phyloP scores from a whole-genome alignment of 1,140 invertebrate species.

The Asbolus verrucosus region DNA sequence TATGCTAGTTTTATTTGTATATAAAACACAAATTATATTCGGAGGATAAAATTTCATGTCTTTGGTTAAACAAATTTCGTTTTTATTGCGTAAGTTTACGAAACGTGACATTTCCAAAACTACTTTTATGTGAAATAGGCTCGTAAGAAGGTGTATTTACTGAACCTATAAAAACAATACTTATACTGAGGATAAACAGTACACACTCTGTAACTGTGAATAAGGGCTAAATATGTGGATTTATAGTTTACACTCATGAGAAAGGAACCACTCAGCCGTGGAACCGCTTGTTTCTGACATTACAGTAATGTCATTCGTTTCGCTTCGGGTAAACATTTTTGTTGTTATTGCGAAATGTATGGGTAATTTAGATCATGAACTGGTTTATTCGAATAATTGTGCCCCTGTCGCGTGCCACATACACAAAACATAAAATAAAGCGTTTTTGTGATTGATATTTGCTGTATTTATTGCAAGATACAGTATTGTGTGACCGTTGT shows the following conservation, averaged over 20 bases:
- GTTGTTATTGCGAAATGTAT: constrained; percentile 4
- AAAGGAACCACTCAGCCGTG: constrained; percentile 12
- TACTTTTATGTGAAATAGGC: too few species aligned
- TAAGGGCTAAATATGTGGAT: constrained; percentile 4
- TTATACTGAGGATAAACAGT: neutral
- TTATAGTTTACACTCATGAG: constrained; percentile 14
- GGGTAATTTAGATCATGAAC: constrained; percentile 14
- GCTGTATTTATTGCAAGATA: too few species aligned
- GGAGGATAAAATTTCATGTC: too few species aligned
- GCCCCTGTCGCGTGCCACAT: neutral
- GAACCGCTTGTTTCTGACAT: constrained; percentile 22
- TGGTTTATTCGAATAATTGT: constrained; percentile 5
- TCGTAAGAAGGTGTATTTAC: too few species aligned
- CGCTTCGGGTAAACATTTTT: constrained; percentile 16
- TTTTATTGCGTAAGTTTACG: too few species aligned
- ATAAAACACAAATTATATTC: too few species aligned
- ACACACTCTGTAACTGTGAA: neutral
- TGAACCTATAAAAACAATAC: constrained; percentile 4
- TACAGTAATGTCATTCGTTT: constrained; percentile 24
- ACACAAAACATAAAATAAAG: constrained; percentile 5
- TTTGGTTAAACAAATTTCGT: too few species aligned
- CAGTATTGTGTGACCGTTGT: too few species aligned
- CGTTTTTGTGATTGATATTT: constrained; percentile 16
- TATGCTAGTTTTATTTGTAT: too few species aligned
- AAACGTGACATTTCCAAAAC: too few species aligned